phyloP scores from a whole-genome alignment of 2,113 vertebrate species.

The Rhabdornis inornatus region DNA sequence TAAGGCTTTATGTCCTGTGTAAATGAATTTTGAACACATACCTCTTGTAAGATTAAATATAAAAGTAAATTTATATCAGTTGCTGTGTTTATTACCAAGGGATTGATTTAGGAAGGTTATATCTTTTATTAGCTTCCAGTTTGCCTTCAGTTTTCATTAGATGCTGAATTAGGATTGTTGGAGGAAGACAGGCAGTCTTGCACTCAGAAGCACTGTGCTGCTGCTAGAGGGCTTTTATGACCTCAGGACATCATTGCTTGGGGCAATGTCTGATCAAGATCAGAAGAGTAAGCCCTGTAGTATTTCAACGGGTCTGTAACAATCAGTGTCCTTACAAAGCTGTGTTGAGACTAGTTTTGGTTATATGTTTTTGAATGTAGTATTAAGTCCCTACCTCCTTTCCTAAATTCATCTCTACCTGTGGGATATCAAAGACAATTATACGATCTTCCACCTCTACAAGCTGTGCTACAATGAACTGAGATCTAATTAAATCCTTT shows the following conservation, averaged over 20 bases:
- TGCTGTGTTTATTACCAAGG: not conserved
- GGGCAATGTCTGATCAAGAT: not conserved
- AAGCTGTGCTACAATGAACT: not conserved
- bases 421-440: not conserved
- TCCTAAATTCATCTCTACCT: not conserved
- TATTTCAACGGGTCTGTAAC: not conserved
- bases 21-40: not conserved
- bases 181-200: not conserved
- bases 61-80: not conserved
- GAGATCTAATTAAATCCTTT: not conserved
- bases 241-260: not conserved
- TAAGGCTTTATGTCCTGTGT: not conserved
- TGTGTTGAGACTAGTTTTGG: not conserved
- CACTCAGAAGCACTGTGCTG: not conserved
- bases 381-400: not conserved
- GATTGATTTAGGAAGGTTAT: not conserved
- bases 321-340: not conserved
- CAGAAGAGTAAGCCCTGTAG: not conserved
- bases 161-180: not conserved
- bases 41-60: not conserved
- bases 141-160: not conserved
- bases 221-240: not conserved
- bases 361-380: not conserved
- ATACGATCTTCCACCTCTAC: not conserved
- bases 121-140: not conserved